A percentile compares a stretch with the other conserved stretches of the same genome.
Conservation (phyloP, 1,140 invertebrate genomes). For the Platyscapa corneri region DNA sequence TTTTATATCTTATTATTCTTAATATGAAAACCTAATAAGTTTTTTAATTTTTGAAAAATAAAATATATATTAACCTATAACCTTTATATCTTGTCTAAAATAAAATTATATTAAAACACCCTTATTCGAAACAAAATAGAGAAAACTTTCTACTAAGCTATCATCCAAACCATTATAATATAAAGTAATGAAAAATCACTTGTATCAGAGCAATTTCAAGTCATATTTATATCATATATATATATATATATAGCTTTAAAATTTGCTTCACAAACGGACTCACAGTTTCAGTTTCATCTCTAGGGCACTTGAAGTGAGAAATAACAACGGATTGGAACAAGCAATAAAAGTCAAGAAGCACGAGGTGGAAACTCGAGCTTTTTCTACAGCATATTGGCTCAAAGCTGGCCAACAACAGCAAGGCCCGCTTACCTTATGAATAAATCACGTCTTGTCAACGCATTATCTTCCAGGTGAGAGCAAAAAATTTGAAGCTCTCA, state of each 20-base stretch:
- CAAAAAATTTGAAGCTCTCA: background rate
- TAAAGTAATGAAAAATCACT: background rate
- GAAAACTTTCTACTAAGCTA: background rate
- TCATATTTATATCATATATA: background rate
- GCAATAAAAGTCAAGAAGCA: slow-evolving; percentile 17
- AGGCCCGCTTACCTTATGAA: background rate
- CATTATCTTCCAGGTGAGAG: background rate
- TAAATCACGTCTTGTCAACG: slow-evolving; percentile 46
- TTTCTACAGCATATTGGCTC: background rate
- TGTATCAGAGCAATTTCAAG: background rate
- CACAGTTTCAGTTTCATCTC: background rate
- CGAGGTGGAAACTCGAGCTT: background rate
- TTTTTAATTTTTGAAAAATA: too few relatives aligned
- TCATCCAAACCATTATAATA: background rate
- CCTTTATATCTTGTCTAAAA: too few relatives aligned
- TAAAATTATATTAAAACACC: too few relatives aligned
- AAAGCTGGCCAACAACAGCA: background rate
- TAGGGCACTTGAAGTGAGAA: background rate
- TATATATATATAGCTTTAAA: background rate
- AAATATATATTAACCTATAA: too few relatives aligned
- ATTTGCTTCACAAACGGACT: background rate
- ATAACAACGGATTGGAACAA: slow-evolving; percentile 17
- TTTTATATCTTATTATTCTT: too few relatives aligned
- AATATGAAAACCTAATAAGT: too few relatives aligned
- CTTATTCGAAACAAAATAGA: background rate